phyloP scores from a whole-genome alignment of 1,140 invertebrate species.

The Lasaia peninsularis region DNA sequence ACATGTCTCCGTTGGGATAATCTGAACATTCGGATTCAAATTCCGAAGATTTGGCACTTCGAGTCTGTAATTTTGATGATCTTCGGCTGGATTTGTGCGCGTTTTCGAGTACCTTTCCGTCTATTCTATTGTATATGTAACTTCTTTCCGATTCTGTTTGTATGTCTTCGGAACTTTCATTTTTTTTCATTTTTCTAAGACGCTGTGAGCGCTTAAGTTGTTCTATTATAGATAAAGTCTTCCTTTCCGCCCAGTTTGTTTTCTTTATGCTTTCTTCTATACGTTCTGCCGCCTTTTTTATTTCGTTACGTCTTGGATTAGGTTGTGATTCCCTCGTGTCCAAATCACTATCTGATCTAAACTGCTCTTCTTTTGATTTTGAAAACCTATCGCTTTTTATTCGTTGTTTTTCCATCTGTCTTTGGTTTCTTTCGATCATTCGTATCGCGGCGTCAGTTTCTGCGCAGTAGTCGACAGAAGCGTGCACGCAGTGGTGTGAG shows the following conservation, averaged over 20 bases:
- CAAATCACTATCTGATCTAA: conserved; percentile 57
- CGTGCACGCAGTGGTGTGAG: conserved; percentile 68
- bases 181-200: conserved; percentile 60
- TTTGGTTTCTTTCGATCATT: conserved; percentile 74
- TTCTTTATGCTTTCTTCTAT: conserved; percentile 71
- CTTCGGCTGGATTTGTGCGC: conserved; percentile 71
- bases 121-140: conserved; percentile 67
- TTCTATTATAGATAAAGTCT: conserved; percentile 66
- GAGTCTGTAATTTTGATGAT: conserved; percentile 70
- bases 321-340: conserved; percentile 40
- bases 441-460: conserved; percentile 78
- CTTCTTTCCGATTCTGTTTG: conserved; percentile 57
- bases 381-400: conserved; percentile 50
- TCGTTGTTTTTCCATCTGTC: conserved; percentile 67
- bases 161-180: conserved; percentile 60
- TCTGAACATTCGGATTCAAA: conserved; percentile 81
- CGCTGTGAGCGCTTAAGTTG: conserved; percentile 66
- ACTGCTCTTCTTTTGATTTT: conserved; percentile 52
- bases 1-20: conserved; percentile 61
- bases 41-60: conserved; percentile 82
- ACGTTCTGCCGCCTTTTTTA: conserved; percentile 57
- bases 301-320: conserved; percentile 46
- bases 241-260: conserved; percentile 68
- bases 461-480: conserved; percentile 71
- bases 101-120: conserved; percentile 73